Conservation (phyloP, 2,888 invertebrate species). For the Phortica okadai region DNA sequence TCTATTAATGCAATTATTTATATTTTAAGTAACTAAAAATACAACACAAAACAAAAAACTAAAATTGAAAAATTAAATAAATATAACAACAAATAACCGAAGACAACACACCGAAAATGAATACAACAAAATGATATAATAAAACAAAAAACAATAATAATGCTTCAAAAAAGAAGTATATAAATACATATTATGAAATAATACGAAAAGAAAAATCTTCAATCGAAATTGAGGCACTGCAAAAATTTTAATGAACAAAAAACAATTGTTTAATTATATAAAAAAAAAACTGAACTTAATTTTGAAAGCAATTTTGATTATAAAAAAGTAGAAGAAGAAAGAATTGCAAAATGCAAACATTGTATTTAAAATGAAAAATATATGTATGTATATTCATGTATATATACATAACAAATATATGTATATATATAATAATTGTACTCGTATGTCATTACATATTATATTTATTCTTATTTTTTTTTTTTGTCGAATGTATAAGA, state of each 20-base stretch:
- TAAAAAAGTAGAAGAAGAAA: neutral
- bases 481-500: too few species aligned
- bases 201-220: too few species aligned
- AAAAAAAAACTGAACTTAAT: neutral
- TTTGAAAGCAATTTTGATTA: neutral
- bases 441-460: too few species aligned
- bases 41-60: neutral
- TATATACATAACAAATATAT: too few species aligned
- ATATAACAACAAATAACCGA: neutral
- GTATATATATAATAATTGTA: too few species aligned
- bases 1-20: slow-evolving; percentile 26
- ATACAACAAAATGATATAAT: neutral
- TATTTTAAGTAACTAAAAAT: slow-evolving; percentile 12
- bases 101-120: too few species aligned
- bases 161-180: too few species aligned
- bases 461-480: too few species aligned
- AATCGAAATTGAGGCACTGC: too few species aligned
- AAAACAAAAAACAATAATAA: neutral
- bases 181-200: too few species aligned
- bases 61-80: neutral
- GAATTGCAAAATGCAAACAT: neutral
- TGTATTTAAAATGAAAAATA: neutral
- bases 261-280: neutral
- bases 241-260: too few species aligned
- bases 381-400: too few species aligned